Evolutionary conservation across 2,797 vertebrate species (phyloP).

Genomic region (Emys orbicularis): DNA sequence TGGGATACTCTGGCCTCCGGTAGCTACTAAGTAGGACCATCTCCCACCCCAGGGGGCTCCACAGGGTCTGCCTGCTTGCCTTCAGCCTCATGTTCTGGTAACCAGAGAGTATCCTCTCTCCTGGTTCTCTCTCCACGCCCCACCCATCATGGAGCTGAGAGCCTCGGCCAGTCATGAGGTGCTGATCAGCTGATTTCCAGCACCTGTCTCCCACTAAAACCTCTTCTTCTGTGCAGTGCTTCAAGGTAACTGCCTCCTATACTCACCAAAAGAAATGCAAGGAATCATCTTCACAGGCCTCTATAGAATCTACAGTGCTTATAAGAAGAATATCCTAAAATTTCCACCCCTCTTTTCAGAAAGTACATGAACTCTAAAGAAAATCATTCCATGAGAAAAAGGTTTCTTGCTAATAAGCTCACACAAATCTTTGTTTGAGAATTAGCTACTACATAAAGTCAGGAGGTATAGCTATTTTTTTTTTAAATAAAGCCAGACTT

Average conservation of each 20-base stretch:
- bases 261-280: neutral
- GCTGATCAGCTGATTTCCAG: neutral
- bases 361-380: accelerated
- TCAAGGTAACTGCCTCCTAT: neutral
- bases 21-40: neutral
- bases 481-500: neutral
- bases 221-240: neutral
- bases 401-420: neutral
- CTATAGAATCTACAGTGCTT: neutral
- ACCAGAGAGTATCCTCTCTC: neutral
- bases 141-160: neutral
- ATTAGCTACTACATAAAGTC: neutral
- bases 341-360: neutral
- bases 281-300: neutral
- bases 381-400: neutral
- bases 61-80: neutral
- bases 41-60: neutral
- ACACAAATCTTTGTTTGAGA: neutral
- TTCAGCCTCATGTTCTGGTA: neutral
- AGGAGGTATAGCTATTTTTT: neutral
- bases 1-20: too few species aligned
- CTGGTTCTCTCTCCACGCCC: too few species aligned
- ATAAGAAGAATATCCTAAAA: neutral
- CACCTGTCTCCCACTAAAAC: neutral
- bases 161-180: neutral